Conservation (phyloP, 2,797 vertebrate species). For the Galago senegalensis region DNA sequence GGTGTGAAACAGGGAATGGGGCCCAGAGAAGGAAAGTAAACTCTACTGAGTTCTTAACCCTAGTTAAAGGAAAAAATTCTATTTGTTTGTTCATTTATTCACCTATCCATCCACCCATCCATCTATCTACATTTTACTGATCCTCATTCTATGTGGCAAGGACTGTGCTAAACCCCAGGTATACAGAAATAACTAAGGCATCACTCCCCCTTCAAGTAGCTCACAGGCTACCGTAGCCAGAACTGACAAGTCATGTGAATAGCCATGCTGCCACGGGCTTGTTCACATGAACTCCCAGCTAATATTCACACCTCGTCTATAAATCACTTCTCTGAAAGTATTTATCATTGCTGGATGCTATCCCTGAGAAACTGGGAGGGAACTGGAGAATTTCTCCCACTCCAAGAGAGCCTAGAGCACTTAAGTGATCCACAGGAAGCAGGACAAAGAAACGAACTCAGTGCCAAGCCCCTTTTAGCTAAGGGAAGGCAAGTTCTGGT, state of each 20-base stretch:
- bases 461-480: neutral
- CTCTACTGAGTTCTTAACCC: neutral
- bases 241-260: neutral
- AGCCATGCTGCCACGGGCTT: neutral
- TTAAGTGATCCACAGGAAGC: neutral
- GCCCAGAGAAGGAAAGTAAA: neutral
- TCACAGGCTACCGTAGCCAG: neutral
- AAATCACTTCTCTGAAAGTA: constrained; percentile 22
- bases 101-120: neutral
- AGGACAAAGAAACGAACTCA: neutral
- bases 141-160: neutral
- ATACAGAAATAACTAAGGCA: neutral
- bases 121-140: neutral
- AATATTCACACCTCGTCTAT: neutral
- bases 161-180: neutral
- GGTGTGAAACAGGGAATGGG: neutral
- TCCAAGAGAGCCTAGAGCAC: neutral
- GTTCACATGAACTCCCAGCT: neutral
- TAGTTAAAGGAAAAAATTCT: neutral
- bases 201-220: neutral
- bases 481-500: neutral
- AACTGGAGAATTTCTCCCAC: neutral
- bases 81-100: neutral
- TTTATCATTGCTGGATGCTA: neutral
- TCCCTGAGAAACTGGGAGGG: neutral